Conservation (phyloP, 2,888 invertebrate genomes). For the Notodonta dromedarius region DNA sequence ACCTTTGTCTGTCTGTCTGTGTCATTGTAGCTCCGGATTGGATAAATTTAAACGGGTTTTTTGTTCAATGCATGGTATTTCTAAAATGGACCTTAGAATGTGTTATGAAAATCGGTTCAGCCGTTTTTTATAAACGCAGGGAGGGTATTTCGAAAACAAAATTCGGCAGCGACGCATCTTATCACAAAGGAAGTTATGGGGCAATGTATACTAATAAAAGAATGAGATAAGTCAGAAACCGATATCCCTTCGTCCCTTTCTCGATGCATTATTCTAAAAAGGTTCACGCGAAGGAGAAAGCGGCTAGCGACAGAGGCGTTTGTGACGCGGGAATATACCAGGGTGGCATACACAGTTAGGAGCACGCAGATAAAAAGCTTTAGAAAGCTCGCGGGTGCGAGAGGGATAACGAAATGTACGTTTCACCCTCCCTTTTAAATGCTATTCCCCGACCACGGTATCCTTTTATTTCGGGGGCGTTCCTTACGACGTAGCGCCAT, state of each 20-base stretch:
- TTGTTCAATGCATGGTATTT: too few relatives aligned
- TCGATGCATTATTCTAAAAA: constrained; percentile 48
- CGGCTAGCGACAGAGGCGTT: constrained; percentile 82
- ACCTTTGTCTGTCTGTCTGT: too few relatives aligned
- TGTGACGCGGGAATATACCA: constrained; percentile 80
- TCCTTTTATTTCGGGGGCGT: constrained; percentile 51
- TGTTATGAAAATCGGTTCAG: too few relatives aligned
- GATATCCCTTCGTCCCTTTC: constrained; percentile 42
- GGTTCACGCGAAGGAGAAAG: constrained; percentile 76
- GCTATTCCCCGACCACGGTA: constrained; percentile 40
- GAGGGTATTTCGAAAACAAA: too few relatives aligned
- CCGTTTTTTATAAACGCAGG: too few relatives aligned
- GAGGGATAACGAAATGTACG: constrained; percentile 52
- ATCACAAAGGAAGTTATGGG: background rate
- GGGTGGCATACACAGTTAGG: constrained; percentile 52
- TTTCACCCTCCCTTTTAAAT: constrained; percentile 52
- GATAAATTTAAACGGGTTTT: too few relatives aligned
- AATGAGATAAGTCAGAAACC: constrained; percentile 29
- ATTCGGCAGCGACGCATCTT: background rate
- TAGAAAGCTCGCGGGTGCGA: constrained; percentile 67
- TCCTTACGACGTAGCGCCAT: constrained; percentile 16
- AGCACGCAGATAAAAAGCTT: constrained; percentile 59
- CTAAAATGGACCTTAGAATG: too few relatives aligned
- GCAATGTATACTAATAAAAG: constrained; percentile 11
- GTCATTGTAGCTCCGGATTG: too few relatives aligned